These are phyloP conservation scores for Mesoligia furuncula DNA, from an alignment of 2,888 invertebrate genomes.

Conservation along the genomic window DNA sequence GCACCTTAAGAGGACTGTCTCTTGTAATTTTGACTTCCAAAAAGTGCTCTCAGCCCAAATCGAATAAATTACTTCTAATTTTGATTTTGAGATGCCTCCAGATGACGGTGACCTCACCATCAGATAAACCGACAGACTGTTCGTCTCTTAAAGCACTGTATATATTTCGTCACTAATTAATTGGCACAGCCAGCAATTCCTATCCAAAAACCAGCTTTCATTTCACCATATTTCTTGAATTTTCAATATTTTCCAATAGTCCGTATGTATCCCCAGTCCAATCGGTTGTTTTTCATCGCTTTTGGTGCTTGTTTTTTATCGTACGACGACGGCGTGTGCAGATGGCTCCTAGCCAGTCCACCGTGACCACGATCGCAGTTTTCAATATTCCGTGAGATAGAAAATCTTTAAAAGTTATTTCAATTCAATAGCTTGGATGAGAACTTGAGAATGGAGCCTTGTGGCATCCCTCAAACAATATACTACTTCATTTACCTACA, in stretches of 20 bases:
- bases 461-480: neutral
- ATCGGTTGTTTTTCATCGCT: conserved; percentile 21
- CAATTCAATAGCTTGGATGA: conserved; percentile 23
- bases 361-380: conserved; percentile 40
- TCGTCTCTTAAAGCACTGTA: neutral
- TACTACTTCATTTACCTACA: neutral
- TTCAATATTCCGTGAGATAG: conserved; percentile 42
- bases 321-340: conserved; percentile 19
- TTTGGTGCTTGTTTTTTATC: conserved; percentile 32
- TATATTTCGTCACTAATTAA: neutral
- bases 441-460: neutral
- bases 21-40: neutral
- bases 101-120: neutral
- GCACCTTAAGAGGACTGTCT: neutral
- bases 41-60: neutral
- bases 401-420: conserved; percentile 15
- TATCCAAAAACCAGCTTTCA: neutral
- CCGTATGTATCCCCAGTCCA: neutral
- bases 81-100: neutral
- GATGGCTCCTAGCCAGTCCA: conserved; percentile 44
- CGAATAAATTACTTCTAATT: neutral
- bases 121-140: neutral
- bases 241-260: conserved; percentile 29
- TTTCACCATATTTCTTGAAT: neutral
- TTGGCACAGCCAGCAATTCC: neutral